These are phyloP conservation scores for Temnothorax nylanderi DNA, from an alignment of 1,140 invertebrate species.

Conservation along the genomic window DNA sequence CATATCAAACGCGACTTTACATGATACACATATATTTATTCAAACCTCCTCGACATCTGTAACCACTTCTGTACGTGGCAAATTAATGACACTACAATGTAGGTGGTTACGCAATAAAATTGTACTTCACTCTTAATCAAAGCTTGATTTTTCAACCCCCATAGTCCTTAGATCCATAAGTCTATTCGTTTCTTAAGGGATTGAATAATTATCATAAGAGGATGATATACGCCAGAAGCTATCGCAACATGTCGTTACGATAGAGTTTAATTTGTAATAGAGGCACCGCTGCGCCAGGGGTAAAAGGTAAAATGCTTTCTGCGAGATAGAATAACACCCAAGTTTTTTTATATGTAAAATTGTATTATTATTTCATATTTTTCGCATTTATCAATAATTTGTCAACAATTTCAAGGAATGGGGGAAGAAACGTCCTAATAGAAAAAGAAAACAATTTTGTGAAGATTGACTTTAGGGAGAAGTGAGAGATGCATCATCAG, in stretches of 20 bases:
- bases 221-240: neutral
- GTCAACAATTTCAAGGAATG: neutral
- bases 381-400: conserved; percentile 9
- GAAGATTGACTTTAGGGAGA: neutral
- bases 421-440: neutral
- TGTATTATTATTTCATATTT: conserved; percentile 33
- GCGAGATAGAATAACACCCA: neutral
- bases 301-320: neutral
- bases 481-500: neutral
- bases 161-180: neutral
- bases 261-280: neutral
- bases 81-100: conserved; percentile 1
- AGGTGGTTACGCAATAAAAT: conserved; percentile 29
- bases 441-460: neutral
- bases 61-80: neutral
- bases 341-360: neutral
- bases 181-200: neutral
- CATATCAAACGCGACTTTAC: neutral
- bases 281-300: too few species aligned
- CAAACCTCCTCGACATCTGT: neutral
- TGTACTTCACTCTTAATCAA: neutral
- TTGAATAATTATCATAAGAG: neutral
- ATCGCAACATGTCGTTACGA: neutral
- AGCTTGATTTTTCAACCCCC: neutral
- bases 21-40: neutral